Percentiles rank a stretch among this genome's conserved stretches.
phyloP scores from a whole-genome alignment of 2,888 invertebrate genomes.

The Drosophila mimica region DNA sequence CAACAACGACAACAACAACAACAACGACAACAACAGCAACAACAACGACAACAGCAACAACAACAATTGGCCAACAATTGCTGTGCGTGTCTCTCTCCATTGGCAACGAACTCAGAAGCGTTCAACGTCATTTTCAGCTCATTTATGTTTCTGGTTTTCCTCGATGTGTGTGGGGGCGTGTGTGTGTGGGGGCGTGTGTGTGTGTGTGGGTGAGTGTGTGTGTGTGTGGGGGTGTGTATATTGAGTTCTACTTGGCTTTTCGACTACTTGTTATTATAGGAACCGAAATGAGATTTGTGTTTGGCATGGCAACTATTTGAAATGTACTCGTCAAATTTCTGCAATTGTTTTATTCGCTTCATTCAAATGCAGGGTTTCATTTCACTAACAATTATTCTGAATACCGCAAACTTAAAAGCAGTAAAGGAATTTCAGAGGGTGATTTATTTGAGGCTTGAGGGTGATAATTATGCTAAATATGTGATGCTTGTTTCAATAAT shows the following conservation, averaged over 20 bases:
- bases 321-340: conserved; percentile 21
- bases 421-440: neutral
- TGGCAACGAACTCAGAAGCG: conserved; percentile 46
- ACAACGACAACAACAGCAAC: conserved; percentile 15
- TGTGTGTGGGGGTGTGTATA: conserved; percentile 22
- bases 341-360: neutral
- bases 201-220: conserved; percentile 14
- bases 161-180: conserved; percentile 17
- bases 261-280: conserved; percentile 41
- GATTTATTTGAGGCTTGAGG: no score
- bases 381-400: neutral
- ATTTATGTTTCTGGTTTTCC: conserved; percentile 28
- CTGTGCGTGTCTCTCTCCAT: conserved; percentile 41
- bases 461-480: neutral
- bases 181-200: conserved; percentile 11
- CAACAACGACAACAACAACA: conserved; percentile 2
- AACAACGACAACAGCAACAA: conserved; percentile 2
- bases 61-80: conserved; percentile 28
- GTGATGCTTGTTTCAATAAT: neutral
- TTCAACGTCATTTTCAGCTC: conserved; percentile 71
- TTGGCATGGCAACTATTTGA: conserved; percentile 54
- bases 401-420: neutral
- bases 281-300: conserved; percentile 52
- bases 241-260: conserved; percentile 29
- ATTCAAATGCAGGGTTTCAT: neutral